A percentile compares a stretch with the other conserved stretches of the same genome.
phyloP scores from a whole-genome alignment of 2,888 invertebrate species.

The Schizotus pectinicornis region DNA sequence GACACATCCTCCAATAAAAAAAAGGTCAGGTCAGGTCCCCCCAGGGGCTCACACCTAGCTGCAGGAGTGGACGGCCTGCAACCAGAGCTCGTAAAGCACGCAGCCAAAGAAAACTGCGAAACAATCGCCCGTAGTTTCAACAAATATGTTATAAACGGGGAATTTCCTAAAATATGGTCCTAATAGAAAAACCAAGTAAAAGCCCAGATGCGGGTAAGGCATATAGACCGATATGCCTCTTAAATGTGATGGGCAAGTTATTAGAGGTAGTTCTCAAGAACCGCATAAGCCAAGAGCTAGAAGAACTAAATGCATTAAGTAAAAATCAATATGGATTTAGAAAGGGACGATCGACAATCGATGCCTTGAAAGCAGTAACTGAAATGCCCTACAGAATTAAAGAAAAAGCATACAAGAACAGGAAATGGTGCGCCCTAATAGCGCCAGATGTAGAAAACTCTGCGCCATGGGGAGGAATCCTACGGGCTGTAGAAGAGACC shows the following conservation, averaged over 20 bases:
- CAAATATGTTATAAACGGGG: background rate
- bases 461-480: background rate
- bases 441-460: background rate
- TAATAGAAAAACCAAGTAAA: slow-evolving; percentile 1
- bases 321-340: slow-evolving; percentile 3
- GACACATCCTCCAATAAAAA: background rate
- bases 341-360: slow-evolving; percentile 1
- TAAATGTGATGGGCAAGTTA: too few species aligned
- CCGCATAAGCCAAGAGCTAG: background rate
- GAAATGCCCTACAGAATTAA: background rate
- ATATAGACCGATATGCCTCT: too few species aligned
- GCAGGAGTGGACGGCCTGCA: background rate
- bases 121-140: too few species aligned
- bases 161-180: background rate
- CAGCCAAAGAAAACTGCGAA: background rate
- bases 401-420: background rate
- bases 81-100: background rate
- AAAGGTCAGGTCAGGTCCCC: slow-evolving; percentile 7
- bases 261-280: background rate
- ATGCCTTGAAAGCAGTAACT: background rate
- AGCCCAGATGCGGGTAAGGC: background rate
- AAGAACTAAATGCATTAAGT: background rate
- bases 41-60: too few species aligned
- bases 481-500: background rate
- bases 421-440: background rate